Evolutionary conservation across 1,140 invertebrate genomes (phyloP), one percentile per base, ranked within the genome.

Genomic region (Battus philenor): DNA sequence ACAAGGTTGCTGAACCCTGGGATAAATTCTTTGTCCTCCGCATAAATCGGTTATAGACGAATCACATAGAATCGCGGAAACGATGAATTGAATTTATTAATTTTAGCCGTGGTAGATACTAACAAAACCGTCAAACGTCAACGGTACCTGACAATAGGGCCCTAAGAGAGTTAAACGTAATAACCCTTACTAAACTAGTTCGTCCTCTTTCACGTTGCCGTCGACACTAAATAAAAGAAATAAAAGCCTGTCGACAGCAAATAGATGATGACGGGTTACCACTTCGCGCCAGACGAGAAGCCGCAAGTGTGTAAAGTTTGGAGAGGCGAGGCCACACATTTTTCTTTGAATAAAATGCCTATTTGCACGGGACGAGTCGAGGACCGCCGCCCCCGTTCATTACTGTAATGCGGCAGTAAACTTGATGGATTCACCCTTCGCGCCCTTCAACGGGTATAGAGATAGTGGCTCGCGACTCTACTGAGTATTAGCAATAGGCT

Each of bases 391-490:
- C 11, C 20, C 9, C 47, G 49, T 50, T 63, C 64, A 59, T 73
- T 65, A 68, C 59, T 27, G 52, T 73, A 73, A 73, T 70, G 64
- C 44, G 57, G 51, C 59, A 50, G 50, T 73, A 70, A 69, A 70
- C 57, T 68, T 70, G 67, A 73, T 68, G 58, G 62, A 70, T 65
- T 58, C 49, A 44, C 52, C 47, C 50, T 18, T 43, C 43, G 32
- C 47, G 47, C 47, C 43, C 48, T 50, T 10, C n/a, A 17, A 20
- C 1, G 16, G 30, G 9, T n/a, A 32, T 3, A 32, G 30, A 32
- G 16, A 32, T 32, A 15, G 12, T 15, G 16, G 30, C 9, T 32
- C 16, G n/a, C 12, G 16, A 32, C 16, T n/a, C n/a, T n/a, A n/a
- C n/a, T n/a, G n/a, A n/a, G n/a, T n/a, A n/a, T n/a, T n/a, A n/a